Percentiles rank a stretch among this genome's conserved stretches.
phyloP scores from a whole-genome alignment of 2,797 vertebrate species.

The Halcyon smyrnensis region DNA sequence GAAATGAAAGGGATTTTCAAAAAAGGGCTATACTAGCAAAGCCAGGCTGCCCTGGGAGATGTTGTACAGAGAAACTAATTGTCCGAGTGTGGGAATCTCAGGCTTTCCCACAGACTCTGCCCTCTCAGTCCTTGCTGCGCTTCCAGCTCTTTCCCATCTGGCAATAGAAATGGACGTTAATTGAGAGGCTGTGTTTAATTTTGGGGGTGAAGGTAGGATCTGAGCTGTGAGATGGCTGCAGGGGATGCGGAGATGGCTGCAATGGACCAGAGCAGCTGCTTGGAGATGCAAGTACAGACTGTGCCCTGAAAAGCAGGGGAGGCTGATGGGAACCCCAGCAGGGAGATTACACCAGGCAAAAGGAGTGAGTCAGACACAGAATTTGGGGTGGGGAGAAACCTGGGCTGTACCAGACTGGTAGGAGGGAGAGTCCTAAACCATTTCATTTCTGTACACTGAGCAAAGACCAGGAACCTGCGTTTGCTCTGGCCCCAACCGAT shows the following conservation, averaged over 20 bases:
- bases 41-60: background rate
- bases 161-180: background rate
- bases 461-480: background rate
- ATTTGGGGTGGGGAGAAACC: background rate
- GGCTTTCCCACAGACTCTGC: conserved; percentile 15
- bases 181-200: background rate
- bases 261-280: background rate
- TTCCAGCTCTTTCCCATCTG: background rate
- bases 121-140: background rate
- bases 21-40: background rate
- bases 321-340: background rate
- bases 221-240: background rate
- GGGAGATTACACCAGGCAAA: background rate
- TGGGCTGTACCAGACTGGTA: background rate
- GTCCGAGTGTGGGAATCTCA: background rate
- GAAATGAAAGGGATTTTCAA: background rate
- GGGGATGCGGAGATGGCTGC: too few species aligned
- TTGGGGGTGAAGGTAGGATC: background rate
- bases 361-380: background rate
- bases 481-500: rapidly evolving
- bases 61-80: background rate
- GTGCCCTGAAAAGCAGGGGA: background rate
- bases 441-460: background rate
- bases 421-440: background rate
- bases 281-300: background rate